Evolutionary conservation across 1,140 invertebrate genomes (phyloP).

Genomic region (Coboldia fuscipes): DNA sequence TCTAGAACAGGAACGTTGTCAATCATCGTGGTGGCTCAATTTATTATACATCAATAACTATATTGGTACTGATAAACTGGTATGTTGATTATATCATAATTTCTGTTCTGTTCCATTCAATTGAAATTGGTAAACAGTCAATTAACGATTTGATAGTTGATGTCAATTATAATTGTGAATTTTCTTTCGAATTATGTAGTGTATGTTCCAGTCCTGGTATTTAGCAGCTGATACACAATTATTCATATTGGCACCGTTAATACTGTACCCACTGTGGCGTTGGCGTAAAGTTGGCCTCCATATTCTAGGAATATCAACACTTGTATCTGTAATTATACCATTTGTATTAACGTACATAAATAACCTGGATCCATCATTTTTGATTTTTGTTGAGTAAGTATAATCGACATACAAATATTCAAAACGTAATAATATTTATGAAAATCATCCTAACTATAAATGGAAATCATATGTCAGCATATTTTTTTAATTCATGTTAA

Average conservation of each 20-base stretch:
- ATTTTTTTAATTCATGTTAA: too few species aligned
- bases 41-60: constrained; percentile 73
- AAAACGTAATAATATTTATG: background rate
- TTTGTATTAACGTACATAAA: constrained; percentile 34
- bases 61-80: constrained; percentile 37
- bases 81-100: constrained; percentile 16
- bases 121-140: too few species aligned
- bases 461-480: too few species aligned
- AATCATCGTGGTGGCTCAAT: constrained; percentile 63
- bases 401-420: constrained; percentile 1
- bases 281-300: constrained; percentile 34
- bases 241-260: constrained; percentile 52
- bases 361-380: constrained; percentile 36
- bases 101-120: too few species aligned
- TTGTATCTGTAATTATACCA: constrained; percentile 33
- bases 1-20: constrained; percentile 39
- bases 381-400: constrained; percentile 39
- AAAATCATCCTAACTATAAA: too few species aligned
- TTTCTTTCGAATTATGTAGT: constrained; percentile 29
- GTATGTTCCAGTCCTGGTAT: constrained; percentile 82
- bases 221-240: constrained; percentile 69
- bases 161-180: too few species aligned
- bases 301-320: constrained; percentile 26
- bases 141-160: too few species aligned
- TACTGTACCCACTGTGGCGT: constrained; percentile 46